A percentile compares a stretch with the other conserved stretches of the same genome.
phyloP scores from a whole-genome alignment of 2,113 vertebrate genomes.

The Tor tambroides region DNA sequence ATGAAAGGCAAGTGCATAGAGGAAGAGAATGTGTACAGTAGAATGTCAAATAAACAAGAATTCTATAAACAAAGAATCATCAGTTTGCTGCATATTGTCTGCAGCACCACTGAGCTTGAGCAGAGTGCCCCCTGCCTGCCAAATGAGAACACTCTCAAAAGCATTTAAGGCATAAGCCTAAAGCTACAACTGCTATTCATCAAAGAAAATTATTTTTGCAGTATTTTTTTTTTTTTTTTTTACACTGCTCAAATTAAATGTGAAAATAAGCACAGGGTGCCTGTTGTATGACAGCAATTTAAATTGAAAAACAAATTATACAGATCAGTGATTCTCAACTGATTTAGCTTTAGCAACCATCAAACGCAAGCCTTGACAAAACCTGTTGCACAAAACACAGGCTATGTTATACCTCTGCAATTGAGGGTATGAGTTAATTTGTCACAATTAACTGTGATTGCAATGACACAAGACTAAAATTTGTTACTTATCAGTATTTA shows the following conservation, averaged over 20 bases:
- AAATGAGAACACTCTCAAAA: background rate
- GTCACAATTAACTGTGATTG: background rate
- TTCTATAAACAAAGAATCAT: constrained; percentile 49
- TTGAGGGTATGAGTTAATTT: background rate
- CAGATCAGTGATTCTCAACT: background rate
- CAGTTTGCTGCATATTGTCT: constrained; percentile 1
- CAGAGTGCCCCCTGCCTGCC: constrained; percentile 47
- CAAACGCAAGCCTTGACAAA: background rate
- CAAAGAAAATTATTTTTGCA: background rate
- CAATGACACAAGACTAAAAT: background rate
- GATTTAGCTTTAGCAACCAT: background rate
- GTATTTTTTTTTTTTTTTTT: background rate
- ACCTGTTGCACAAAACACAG: background rate
- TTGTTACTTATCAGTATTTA: background rate
- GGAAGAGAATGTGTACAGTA: background rate
- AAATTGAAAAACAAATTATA: background rate
- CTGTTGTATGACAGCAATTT: background rate
- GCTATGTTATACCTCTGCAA: background rate
- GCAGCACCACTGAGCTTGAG: constrained; percentile 21
- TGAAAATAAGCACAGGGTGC: background rate
- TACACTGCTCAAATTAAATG: background rate
- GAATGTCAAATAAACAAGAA: constrained; percentile 46
- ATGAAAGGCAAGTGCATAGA: background rate
- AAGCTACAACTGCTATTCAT: background rate
- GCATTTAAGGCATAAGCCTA: background rate